These are phyloP conservation scores for Falco columbarius DNA, from an alignment of 2,797 vertebrate species.

Conservation along the genomic window DNA sequence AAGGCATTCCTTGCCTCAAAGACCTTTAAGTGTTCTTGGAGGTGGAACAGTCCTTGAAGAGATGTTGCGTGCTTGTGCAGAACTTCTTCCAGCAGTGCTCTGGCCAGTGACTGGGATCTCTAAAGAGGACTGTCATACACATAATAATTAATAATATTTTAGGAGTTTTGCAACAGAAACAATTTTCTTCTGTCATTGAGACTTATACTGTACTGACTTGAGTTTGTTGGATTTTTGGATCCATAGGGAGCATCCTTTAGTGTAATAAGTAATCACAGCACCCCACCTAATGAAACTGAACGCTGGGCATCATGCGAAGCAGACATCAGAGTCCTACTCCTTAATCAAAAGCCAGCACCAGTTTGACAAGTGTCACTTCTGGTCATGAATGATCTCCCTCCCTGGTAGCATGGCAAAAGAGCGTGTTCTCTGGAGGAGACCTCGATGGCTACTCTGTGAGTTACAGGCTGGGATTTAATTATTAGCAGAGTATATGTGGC, in stretches of 20 bases:
- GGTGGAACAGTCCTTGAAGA: neutral
- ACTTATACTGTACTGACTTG: neutral
- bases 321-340: neutral
- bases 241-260: neutral
- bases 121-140: neutral
- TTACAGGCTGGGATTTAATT: neutral
- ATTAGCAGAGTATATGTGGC: neutral
- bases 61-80: neutral
- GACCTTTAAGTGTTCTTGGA: neutral
- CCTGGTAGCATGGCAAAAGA: neutral
- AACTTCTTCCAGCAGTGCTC: neutral
- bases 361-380: neutral
- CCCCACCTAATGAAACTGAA: neutral
- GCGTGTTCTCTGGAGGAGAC: neutral
- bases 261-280: neutral
- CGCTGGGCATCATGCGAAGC: fast-evolving
- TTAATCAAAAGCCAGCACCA: neutral
- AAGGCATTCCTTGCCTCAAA: neutral
- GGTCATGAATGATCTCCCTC: neutral
- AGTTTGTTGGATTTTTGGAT: neutral
- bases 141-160: neutral
- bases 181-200: neutral
- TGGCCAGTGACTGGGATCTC: neutral
- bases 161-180: neutral
- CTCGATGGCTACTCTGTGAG: neutral